A percentile compares a stretch with the other conserved stretches of the same genome.
These are phyloP conservation scores for Sebastes hubbsi DNA, from an alignment of 2,797 vertebrate species.

Conservation along the genomic window DNA sequence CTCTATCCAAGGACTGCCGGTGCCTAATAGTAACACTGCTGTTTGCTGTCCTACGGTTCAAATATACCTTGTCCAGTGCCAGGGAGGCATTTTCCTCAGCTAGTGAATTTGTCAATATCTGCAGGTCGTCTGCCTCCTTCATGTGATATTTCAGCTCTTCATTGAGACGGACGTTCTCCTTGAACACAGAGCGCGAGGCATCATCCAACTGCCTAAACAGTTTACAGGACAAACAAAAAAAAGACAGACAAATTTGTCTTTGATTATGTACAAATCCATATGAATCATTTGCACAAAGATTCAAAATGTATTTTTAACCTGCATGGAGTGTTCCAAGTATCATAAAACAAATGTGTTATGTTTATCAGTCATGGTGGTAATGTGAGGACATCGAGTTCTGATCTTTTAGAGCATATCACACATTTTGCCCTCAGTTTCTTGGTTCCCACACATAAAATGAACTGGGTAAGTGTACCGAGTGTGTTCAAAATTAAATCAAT, in stretches of 20 bases:
- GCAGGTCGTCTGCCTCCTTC: constrained; percentile 82
- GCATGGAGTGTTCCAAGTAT: neutral
- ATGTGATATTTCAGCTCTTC: constrained; percentile 84
- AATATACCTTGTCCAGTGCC: constrained; percentile 77
- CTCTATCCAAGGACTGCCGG: constrained; percentile 33
- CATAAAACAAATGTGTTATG: neutral
- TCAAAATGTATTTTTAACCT: neutral
- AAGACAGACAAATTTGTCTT: neutral
- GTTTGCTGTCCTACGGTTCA: constrained; percentile 49
- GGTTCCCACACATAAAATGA: neutral
- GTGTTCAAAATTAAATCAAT: constrained; percentile 53
- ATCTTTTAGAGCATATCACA: neutral
- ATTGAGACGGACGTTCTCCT: constrained; percentile 87
- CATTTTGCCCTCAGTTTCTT: neutral
- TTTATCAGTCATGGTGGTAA: neutral
- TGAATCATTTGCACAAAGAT: neutral
- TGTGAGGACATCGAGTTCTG: neutral
- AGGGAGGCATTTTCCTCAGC: constrained; percentile 80
- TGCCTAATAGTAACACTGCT: constrained; percentile 42
- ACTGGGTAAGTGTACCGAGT: neutral
- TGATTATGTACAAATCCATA: neutral
- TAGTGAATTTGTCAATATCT: constrained; percentile 77
- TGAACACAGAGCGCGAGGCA: constrained; percentile 84
- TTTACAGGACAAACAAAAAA: constrained; percentile 32
- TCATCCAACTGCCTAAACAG: constrained; percentile 85